Conservation (phyloP, 1,140 invertebrate genomes). For the Thaumatotibia leucotreta region DNA sequence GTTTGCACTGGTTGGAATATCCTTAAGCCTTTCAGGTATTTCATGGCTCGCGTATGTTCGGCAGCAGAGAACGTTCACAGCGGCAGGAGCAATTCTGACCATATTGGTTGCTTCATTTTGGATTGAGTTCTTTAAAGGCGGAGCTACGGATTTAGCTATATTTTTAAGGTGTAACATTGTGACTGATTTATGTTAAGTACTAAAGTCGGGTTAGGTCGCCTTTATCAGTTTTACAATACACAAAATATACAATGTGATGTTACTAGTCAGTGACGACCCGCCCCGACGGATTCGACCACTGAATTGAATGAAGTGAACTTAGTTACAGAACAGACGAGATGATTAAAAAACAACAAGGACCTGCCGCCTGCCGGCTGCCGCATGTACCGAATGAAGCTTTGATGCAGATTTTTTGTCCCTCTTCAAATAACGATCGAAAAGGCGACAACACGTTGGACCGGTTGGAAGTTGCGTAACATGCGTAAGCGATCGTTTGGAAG, state of each 20-base stretch:
- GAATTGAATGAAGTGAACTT: slow-evolving; percentile 34
- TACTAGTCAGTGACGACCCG: slow-evolving; percentile 63
- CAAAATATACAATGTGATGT: slow-evolving; percentile 40
- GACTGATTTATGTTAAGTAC: slow-evolving; percentile 54
- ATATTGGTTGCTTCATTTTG: slow-evolving; percentile 71
- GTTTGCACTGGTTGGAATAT: slow-evolving; percentile 85
- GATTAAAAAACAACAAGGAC: slow-evolving; percentile 33
- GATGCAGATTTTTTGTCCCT: slow-evolving; percentile 29
- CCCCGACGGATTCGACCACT: slow-evolving; percentile 61
- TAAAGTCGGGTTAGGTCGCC: slow-evolving; percentile 58
- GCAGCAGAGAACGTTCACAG: slow-evolving; percentile 65
- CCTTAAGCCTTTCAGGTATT: slow-evolving; percentile 90
- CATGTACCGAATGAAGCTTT: background rate
- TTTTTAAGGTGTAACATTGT: slow-evolving; percentile 72
- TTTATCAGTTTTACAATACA: slow-evolving; percentile 52
- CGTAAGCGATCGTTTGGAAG: too few relatives aligned
- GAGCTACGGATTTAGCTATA: slow-evolving; percentile 65
- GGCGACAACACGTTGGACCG: background rate
- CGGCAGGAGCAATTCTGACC: slow-evolving; percentile 74
- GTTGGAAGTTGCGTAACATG: background rate
- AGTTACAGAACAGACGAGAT: slow-evolving; percentile 21
- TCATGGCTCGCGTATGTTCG: slow-evolving; percentile 84
- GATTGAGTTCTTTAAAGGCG: slow-evolving; percentile 63
- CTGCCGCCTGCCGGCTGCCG: slow-evolving; percentile 5
- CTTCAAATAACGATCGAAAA: slow-evolving; percentile 17